Percentiles rank a stretch among this genome's conserved stretches.
Conservation (phyloP, 2,888 invertebrate genomes). For the Parnassius glacialis region DNA sequence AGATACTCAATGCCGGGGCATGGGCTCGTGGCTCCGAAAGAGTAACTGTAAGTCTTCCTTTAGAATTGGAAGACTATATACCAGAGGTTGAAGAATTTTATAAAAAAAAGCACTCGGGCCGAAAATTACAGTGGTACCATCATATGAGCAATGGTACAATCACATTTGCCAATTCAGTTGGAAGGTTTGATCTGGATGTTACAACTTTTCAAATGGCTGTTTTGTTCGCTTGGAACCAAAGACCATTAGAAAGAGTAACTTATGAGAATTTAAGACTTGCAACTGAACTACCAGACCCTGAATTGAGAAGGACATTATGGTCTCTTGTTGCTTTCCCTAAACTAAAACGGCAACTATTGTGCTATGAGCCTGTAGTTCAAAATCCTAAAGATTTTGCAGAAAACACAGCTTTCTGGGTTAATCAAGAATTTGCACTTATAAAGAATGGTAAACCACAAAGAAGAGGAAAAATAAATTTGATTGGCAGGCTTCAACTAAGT, state of each 20-base stretch:
- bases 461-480: slow-evolving; percentile 97
- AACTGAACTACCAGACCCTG: slow-evolving; percentile 97
- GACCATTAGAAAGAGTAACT: slow-evolving; percentile 94
- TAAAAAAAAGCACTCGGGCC: slow-evolving; percentile 97
- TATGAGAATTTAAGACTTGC: slow-evolving; percentile 98
- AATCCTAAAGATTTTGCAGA: slow-evolving; percentile 97
- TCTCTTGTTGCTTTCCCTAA: slow-evolving; percentile 98
- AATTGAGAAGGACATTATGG: slow-evolving; percentile 96
- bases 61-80: slow-evolving; percentile 99
- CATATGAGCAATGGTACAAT: slow-evolving; percentile 99
- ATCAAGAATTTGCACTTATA: slow-evolving; percentile 96
- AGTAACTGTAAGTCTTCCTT: slow-evolving; percentile 96
- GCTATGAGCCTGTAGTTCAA: slow-evolving; percentile 89
- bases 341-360: slow-evolving; percentile 93
- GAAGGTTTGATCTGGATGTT: slow-evolving; percentile 98
- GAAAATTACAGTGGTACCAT: slow-evolving; percentile 99
- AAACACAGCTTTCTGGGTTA: slow-evolving; percentile 96
- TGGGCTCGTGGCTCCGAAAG: slow-evolving; percentile 98
- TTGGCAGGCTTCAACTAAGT: slow-evolving; percentile 96
- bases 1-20: slow-evolving; percentile 98
- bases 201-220: slow-evolving; percentile 99
- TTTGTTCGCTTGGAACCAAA: slow-evolving; percentile 98
- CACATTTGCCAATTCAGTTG: slow-evolving; percentile 94
- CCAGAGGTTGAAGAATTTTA: slow-evolving; percentile 99
- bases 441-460: slow-evolving; percentile 97